Percentiles rank a stretch among this genome's conserved stretches.
phyloP scores from a whole-genome alignment of 2,113 vertebrate genomes.

The Phrynosoma platyrhinos region DNA sequence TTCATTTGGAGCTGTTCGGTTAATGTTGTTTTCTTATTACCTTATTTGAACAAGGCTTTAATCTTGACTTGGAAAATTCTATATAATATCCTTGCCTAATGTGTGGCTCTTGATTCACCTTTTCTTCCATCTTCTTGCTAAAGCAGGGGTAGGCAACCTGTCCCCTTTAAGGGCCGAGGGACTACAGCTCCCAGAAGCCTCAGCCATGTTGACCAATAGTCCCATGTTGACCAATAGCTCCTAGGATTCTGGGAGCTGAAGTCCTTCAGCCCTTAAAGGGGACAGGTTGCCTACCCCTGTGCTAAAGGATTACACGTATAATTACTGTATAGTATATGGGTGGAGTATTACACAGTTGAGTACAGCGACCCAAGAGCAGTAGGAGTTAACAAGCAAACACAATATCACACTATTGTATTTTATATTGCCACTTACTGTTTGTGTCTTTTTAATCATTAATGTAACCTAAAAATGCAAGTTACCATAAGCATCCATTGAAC shows the following conservation, averaged over 20 bases:
- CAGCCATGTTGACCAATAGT: too few relatives aligned
- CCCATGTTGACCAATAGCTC: too few relatives aligned
- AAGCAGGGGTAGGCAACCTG: too few relatives aligned
- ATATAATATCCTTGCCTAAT: not conserved
- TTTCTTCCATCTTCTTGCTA: not conserved
- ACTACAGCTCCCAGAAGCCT: too few relatives aligned
- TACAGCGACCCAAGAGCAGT: not conserved
- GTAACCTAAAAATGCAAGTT: not conserved
- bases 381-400: not conserved
- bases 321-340: not conserved
- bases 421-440: not conserved
- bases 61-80: not conserved
- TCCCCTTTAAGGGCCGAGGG: too few relatives aligned
- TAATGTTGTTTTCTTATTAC: not conserved
- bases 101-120: not conserved
- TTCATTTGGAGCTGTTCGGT: not conserved
- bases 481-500: not conserved
- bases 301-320: not conserved
- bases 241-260: too few relatives aligned
- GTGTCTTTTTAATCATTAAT: not conserved
- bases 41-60: not conserved
- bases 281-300: too few relatives aligned
- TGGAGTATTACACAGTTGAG: not conserved
- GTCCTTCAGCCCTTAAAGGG: too few relatives aligned
- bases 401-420: not conserved